Base-by-base conservation (phyloP, 1,140 invertebrate genomes). In the Drosophila sucinea region DNA sequence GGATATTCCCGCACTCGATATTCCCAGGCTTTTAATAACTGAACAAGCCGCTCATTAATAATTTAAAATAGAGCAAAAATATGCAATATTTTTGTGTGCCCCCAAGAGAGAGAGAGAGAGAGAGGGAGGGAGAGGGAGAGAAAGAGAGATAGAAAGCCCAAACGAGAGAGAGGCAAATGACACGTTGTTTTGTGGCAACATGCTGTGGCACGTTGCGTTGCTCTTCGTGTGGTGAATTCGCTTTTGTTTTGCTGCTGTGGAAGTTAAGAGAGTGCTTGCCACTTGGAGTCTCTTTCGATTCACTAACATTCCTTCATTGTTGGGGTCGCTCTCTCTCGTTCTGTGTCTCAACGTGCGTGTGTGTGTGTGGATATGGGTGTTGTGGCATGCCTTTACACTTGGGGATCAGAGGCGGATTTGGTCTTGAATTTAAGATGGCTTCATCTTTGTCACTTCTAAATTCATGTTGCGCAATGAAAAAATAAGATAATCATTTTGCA, bases 11-110 rank as follows among this genome's bases (percentile, higher is more conserved):
- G 44, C 67, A 23, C 38, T 38, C 55, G 61, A 71, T 84, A 83
- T 84, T 89, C 84, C 84, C 84, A 89, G 79, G 77, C 84, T 89
- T 89, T 89, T 89, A 89, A 89, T 89, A 89, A 89, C 84, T 90
- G 84, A 89, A 89, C 80, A 89, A 89, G 84, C 80, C 77, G 85
- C 84, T 89, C 85, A 89, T 89, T 89, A 89, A 89, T 89, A 81
- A 89, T 89, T 89, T 84, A 89, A 89, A 89, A 89, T 89, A 75
- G 80, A 89, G 77, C 83, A 84, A 75, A 84, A 81, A 81, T 84
- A 75, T 87, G 80, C 80, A 81, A 64, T 78, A 69, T 70, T 73
- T 54, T 47, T n/a, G 33, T 40, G 30, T 7, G 17, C 41, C 47
- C 38, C 58, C 38, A n/a, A 60, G 56, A 33, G 41, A 33, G 17